phyloP scores from a whole-genome alignment of 2,888 invertebrate genomes.

The Asteroscopus sphinx region DNA sequence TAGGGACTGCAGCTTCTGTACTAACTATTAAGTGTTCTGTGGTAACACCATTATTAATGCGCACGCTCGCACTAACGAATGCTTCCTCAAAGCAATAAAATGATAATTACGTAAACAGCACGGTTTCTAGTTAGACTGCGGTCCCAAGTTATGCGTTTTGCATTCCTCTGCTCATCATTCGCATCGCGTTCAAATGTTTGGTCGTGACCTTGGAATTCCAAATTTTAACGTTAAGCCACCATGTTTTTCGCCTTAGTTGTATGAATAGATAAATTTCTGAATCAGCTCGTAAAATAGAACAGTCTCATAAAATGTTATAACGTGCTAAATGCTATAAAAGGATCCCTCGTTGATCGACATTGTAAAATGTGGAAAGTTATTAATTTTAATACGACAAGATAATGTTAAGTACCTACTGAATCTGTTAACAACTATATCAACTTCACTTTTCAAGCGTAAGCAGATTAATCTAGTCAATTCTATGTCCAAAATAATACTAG shows the following conservation, averaged over 20 bases:
- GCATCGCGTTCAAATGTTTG: slow-evolving; percentile 29
- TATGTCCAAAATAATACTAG: too few species aligned
- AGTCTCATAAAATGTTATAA: slow-evolving; percentile 37
- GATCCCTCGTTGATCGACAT: slow-evolving; percentile 3
- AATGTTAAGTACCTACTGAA: slow-evolving; percentile 7
- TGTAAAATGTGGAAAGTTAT: slow-evolving; percentile 8
- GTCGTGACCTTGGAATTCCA: slow-evolving; percentile 32
- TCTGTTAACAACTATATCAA: neutral
- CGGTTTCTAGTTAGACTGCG: neutral
- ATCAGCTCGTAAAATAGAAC: slow-evolving; percentile 34
- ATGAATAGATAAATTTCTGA: slow-evolving; percentile 3
- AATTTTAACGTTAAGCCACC: slow-evolving; percentile 10
- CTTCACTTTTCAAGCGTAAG: too few species aligned
- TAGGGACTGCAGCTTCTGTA: too few species aligned
- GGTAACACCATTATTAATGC: slow-evolving; percentile 13
- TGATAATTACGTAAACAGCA: slow-evolving; percentile 17
- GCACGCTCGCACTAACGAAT: neutral
- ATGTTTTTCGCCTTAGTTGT: slow-evolving; percentile 2
- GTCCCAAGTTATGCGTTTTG: slow-evolving; percentile 8
- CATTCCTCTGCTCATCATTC: slow-evolving; percentile 42
- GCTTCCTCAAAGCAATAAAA: slow-evolving; percentile 23
- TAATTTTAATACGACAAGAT: slow-evolving; percentile 30
- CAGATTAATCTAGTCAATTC: too few species aligned
- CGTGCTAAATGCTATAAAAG: slow-evolving; percentile 38
- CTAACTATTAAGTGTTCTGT: neutral